These are phyloP conservation scores for Austrolebias charrua DNA, from an alignment of 2,797 vertebrate genomes.

Conservation along the genomic window DNA sequence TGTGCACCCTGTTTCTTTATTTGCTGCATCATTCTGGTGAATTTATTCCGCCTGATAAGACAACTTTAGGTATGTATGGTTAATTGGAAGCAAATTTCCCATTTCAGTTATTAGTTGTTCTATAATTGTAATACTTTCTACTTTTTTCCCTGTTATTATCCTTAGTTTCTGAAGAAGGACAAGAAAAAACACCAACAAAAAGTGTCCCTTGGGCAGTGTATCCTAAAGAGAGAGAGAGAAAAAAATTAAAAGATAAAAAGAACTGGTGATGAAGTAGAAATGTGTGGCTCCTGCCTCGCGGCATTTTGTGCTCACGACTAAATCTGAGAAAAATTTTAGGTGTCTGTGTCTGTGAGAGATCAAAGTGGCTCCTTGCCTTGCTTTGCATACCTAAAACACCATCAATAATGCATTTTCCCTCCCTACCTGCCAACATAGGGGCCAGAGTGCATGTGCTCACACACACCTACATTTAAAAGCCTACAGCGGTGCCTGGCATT, in stretches of 20 bases:
- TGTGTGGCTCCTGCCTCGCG: conserved; percentile 58
- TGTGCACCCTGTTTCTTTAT: conserved; percentile 56
- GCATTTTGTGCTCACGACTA: conserved; percentile 39
- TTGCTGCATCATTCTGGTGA: conserved; percentile 57
- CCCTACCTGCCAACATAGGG: conserved; percentile 44
- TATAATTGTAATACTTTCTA: conserved; percentile 44
- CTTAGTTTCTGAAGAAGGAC: conserved; percentile 27
- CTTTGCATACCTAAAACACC: conserved; percentile 70
- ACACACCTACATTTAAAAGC: conserved; percentile 36
- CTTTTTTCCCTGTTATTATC: neutral
- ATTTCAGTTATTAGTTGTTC: conserved; percentile 62
- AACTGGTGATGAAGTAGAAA: conserved; percentile 66
- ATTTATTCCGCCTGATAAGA: conserved; percentile 65
- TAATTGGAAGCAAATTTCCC: conserved; percentile 68
- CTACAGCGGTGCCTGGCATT: conserved; percentile 54
- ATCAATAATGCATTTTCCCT: conserved; percentile 73
- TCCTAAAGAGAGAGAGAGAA: conserved; percentile 33
- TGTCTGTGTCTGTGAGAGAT: conserved; percentile 57
- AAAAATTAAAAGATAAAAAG: conserved; percentile 54
- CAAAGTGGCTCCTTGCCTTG: conserved; percentile 66
- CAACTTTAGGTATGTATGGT: conserved; percentile 61
- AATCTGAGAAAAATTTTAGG: conserved; percentile 60
- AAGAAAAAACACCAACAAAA: conserved; percentile 54
- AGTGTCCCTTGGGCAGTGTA: conserved; percentile 41
- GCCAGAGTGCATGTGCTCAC: conserved; percentile 8